Evolutionary conservation across 2,888 invertebrate genomes (phyloP).

Genomic region (Cotesia congregata): DNA sequence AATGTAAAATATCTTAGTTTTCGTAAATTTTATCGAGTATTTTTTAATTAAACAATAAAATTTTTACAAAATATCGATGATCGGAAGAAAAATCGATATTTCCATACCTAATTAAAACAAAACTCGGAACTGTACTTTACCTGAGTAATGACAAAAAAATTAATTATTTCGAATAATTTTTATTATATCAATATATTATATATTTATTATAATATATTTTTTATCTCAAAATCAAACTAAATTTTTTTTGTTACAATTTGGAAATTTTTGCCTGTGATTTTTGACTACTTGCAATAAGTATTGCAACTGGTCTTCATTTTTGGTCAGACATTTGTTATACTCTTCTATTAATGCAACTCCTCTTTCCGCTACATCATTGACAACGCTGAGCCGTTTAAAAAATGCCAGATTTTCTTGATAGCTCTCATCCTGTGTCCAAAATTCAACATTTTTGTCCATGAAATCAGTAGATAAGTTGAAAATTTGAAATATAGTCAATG

Average conservation of each 20-base stretch:
- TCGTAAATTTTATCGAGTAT: too few relatives aligned
- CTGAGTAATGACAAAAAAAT: too few relatives aligned
- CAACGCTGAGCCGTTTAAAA: background rate
- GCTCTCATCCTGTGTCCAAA: background rate
- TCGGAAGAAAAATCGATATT: too few relatives aligned
- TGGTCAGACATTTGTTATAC: background rate
- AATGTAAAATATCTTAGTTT: too few relatives aligned
- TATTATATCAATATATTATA: too few relatives aligned
- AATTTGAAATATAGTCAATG: conserved; percentile 24
- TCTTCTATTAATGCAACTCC: conserved; percentile 11
- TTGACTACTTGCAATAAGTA: background rate
- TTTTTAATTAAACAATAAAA: too few relatives aligned
- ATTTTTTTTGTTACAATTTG: background rate
- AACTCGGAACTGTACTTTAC: too few relatives aligned
- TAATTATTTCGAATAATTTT: too few relatives aligned
- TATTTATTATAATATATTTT: too few relatives aligned
- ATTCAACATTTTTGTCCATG: conserved; percentile 3
- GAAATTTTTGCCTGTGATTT: background rate
- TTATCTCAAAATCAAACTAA: background rate
- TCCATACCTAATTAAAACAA: too few relatives aligned
- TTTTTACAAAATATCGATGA: too few relatives aligned
- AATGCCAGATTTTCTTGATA: background rate
- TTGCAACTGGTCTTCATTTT: background rate
- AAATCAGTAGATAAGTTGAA: conserved; percentile 22
- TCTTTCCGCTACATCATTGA: conserved; percentile 3